phyloP scores from a whole-genome alignment of 2,888 invertebrate genomes.

The Limenitis camilla region DNA sequence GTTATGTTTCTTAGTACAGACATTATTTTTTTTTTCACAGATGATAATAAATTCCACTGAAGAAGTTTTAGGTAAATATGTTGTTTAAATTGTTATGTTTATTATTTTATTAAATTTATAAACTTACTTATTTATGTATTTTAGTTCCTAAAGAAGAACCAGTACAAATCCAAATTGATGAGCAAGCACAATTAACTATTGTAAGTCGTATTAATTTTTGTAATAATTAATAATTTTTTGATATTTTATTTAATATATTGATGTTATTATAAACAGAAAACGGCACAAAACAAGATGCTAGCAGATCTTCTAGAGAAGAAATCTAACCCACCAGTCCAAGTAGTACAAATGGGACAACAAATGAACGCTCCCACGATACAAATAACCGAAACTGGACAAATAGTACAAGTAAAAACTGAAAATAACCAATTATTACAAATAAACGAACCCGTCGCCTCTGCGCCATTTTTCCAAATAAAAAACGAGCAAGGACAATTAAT shows the following conservation, averaged over 20 bases:
- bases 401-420: conserved; percentile 61
- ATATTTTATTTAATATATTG: background rate
- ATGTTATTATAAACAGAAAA: conserved; percentile 42
- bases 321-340: conserved; percentile 69
- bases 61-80: conserved; percentile 36
- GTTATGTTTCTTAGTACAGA: too few relatives aligned
- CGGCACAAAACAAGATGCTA: conserved; percentile 82
- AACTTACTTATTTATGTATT: conserved; percentile 21
- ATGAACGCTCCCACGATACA: conserved; percentile 67
- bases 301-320: conserved; percentile 89
- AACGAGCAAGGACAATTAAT: conserved; percentile 65
- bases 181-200: conserved; percentile 59
- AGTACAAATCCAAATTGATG: conserved; percentile 64
- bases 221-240: background rate
- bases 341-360: conserved; percentile 61
- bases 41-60: conserved; percentile 37
- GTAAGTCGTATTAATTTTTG: conserved; percentile 37
- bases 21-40: conserved; percentile 30
- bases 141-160: conserved; percentile 58
- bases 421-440: conserved; percentile 51
- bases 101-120: background rate
- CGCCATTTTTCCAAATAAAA: conserved; percentile 60
- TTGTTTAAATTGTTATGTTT: too few relatives aligned
- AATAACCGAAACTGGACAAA: conserved; percentile 66
- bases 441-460: conserved; percentile 43